phyloP scores from a whole-genome alignment of 2,888 invertebrate genomes.

The Lasioglossum zephyrum region DNA sequence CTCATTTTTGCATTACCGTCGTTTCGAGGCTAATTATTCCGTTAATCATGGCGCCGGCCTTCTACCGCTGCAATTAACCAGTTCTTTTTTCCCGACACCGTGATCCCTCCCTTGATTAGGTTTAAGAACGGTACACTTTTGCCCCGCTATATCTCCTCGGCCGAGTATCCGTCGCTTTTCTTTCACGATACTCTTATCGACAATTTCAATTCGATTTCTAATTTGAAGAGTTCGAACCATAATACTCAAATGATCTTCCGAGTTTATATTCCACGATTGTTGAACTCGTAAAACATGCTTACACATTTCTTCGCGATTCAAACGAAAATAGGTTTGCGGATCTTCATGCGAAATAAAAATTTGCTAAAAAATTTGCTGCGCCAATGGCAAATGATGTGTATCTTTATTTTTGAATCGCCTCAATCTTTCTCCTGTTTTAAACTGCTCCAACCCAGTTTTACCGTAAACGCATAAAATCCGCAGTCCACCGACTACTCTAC shows the following conservation, averaged over 20 bases:
- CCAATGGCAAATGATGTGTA: no score
- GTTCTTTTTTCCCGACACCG: neutral
- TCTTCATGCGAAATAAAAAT: no score
- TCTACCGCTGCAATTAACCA: neutral
- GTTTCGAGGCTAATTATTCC: slow-evolving; percentile 14
- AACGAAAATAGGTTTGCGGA: neutral
- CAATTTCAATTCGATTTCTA: neutral
- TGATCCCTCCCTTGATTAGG: neutral
- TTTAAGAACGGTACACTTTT: neutral
- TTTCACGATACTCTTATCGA: neutral
- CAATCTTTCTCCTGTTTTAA: no score
- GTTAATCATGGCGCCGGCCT: slow-evolving; percentile 7
- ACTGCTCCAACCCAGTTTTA: no score
- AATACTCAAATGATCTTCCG: neutral
- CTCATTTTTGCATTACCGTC: neutral
- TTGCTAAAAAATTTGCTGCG: no score
- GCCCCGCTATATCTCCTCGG: neutral
- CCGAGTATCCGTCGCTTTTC: neutral
- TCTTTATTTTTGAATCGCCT: no score
- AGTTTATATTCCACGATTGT: neutral
- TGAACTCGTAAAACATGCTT: neutral
- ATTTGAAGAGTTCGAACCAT: neutral
- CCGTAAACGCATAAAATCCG: no score
- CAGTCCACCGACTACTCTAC: neutral
- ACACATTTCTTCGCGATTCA: no score